Evolutionary conservation across 2,888 invertebrate species (phyloP).

Genomic region (Pyrgus malvae): DNA sequence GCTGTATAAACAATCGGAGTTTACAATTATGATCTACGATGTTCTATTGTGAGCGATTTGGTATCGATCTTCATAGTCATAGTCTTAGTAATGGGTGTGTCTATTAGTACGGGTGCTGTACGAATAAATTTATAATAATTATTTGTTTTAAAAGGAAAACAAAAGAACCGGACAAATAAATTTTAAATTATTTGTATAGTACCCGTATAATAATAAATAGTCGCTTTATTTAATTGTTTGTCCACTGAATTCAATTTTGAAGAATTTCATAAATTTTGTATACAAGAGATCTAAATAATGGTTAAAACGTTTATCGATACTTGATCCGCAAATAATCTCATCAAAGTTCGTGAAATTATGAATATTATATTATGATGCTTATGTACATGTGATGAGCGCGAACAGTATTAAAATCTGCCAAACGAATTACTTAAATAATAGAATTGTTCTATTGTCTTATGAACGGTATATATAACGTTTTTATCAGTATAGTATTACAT

Average conservation of each 20-base stretch:
- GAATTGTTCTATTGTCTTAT: conserved; percentile 47
- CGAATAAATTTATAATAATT: no score
- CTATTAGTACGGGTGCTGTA: no score
- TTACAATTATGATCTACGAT: conserved; percentile 14
- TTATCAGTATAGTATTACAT: conserved; percentile 3
- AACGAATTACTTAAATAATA: conserved; percentile 54
- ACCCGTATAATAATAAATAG: no score
- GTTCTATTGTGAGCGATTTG: background rate
- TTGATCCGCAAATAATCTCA: background rate
- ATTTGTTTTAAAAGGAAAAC: no score
- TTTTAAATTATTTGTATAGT: no score
- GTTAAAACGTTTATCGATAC: no score
- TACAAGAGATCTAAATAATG: no score
- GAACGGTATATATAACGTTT: conserved; percentile 12
- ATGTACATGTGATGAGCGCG: conserved; percentile 68
- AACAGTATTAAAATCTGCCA: conserved; percentile 76
- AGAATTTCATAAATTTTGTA: no score
- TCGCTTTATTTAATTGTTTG: no score
- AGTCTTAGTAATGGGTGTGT: background rate
- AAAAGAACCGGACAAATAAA: no score
- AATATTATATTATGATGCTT: conserved; percentile 59
- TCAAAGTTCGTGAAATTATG: conserved; percentile 1
- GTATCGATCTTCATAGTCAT: background rate
- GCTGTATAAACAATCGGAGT: conserved; percentile 83
- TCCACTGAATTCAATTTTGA: background rate